Conservation (phyloP, 2,797 vertebrate genomes). For the Caiman crocodilus region DNA sequence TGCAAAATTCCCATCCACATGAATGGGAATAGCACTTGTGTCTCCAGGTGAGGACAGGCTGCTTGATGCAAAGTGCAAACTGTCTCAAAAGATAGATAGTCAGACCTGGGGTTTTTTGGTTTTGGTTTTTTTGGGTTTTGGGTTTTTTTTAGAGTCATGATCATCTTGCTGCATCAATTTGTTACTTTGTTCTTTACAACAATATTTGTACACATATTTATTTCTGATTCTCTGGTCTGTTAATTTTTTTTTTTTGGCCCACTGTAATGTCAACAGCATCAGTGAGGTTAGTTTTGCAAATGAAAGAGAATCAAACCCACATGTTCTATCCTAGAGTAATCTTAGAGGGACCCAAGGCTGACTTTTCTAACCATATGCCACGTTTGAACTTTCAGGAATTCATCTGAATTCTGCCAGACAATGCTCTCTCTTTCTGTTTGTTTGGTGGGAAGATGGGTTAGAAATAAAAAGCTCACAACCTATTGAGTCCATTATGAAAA, state of each 20-base stretch:
- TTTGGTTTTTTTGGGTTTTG: neutral
- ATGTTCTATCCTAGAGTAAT: constrained; percentile 30
- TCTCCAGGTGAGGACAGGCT: neutral
- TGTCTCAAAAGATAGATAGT: neutral
- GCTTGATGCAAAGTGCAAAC: neutral
- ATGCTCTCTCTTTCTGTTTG: neutral
- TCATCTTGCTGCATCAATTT: neutral
- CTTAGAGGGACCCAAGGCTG: neutral
- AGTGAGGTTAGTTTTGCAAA: constrained; percentile 17
- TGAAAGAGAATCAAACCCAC: constrained; percentile 37
- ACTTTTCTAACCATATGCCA: constrained; percentile 41
- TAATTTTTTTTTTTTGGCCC: neutral
- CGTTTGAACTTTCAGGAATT: constrained; percentile 50
- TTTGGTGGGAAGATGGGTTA: neutral
- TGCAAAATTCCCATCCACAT: neutral
- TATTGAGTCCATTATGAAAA: neutral
- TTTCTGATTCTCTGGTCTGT: neutral
- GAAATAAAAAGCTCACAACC: constrained; percentile 25
- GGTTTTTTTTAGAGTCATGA: neutral
- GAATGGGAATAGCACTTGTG: neutral
- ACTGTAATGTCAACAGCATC: neutral
- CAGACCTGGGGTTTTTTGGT: neutral
- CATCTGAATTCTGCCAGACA: neutral
- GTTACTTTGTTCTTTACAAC: no score
- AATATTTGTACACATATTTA: constrained; percentile 9